Evolutionary conservation across 2,113 vertebrate species (phyloP), one percentile per base, ranked within the genome.

Genomic region (Eulemur rufifrons): DNA sequence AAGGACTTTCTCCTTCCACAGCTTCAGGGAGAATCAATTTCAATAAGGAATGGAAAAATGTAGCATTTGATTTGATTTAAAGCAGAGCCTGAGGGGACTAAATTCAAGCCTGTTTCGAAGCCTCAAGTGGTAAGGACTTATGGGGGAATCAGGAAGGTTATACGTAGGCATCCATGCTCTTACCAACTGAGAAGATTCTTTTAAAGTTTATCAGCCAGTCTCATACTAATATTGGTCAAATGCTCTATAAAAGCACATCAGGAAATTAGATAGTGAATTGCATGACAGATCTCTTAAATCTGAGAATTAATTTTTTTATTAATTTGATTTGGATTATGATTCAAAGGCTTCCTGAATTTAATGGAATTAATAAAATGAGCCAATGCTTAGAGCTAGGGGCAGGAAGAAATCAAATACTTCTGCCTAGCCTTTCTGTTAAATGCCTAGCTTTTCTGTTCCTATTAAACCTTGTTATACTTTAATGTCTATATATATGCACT

Each of bases 1-100:
- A 95, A 88, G 91, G 39, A 66, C 77, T 90, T 95, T 86, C 21
- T 68, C 34, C n/a, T 93, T 63, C 77, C 47, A 94, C 34, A 91
- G 89, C 96, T 95, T 94, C 86, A 89, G 95, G 93, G 85, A 96
- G 93, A 97, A 97, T 95, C 81, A 76, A 59, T 97, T 97, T 97
- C 91, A 96, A 78, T 96, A 97, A 90, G 42, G 76, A 23, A 82
- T 74, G 42, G 83, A 74, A 74, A 97, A 96, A 96, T 80, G 89
- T 91, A 97, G 34, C 89, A 95, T 97, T 98, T 96, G 83, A 96
- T 95, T 93, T 89, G 86, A 95, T 96, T 97, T 97, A 95, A 96
- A 97, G 89, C 37, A 59, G 73, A 95, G 89, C 95, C 97, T 78
- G 89, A 97, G 95, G 96, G 81, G 78, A 63, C 63, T 95, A 95